Conservation (phyloP, 2,888 invertebrate genomes). For the Tubulanus polymorphus region DNA sequence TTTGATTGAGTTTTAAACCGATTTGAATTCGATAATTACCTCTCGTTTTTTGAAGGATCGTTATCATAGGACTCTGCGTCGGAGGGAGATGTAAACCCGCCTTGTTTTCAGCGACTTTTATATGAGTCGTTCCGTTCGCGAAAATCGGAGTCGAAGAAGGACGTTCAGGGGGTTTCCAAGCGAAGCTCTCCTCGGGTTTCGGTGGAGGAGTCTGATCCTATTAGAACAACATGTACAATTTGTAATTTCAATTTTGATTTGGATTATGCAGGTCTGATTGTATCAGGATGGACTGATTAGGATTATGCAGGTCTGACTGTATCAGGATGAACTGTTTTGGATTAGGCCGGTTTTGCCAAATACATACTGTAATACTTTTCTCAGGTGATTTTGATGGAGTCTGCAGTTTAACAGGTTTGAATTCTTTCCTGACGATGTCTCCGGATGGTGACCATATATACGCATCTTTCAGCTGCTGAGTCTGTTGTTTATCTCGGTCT, state of each 20-base stretch:
- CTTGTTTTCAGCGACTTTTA: no score
- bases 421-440: slow-evolving; percentile 25
- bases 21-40: slow-evolving; percentile 60
- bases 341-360: no score
- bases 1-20: no score
- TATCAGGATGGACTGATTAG: no score
- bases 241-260: slow-evolving; percentile 11
- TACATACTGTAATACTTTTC: no score
- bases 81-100: slow-evolving; percentile 67
- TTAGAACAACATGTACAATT: background rate
- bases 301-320: no score
- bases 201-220: slow-evolving; percentile 5
- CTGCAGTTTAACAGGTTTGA: slow-evolving; percentile 32
- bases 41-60: slow-evolving; percentile 80
- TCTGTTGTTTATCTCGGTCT: no score
- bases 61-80: slow-evolving; percentile 83
- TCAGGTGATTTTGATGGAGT: no score
- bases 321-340: no score
- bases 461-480: no score
- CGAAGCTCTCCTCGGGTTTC: slow-evolving; percentile 16
- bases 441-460: background rate
- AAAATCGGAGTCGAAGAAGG: no score
- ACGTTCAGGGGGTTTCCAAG: slow-evolving; percentile 17
- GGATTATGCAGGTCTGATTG: slow-evolving; percentile 9
- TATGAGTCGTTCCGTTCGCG: no score